A percentile compares a stretch with the other conserved stretches of the same genome.
Conservation (phyloP, 1,140 invertebrate species). For the Asobara japonica region DNA sequence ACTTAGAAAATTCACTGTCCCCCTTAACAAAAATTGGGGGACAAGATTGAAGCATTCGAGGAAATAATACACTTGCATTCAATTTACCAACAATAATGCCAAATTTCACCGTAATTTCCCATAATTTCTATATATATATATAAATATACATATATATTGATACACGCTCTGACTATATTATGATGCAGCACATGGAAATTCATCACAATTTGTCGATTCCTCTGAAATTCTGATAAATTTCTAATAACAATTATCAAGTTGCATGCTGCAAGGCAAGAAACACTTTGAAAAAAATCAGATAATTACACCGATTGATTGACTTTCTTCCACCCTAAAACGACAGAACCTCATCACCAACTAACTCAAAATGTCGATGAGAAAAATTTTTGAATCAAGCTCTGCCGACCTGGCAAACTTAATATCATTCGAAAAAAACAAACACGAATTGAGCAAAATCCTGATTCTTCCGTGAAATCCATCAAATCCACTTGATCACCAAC, state of each 20-base stretch:
- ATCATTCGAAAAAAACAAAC: neutral
- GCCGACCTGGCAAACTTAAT: no score
- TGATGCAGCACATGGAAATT: neutral
- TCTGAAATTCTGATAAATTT: neutral
- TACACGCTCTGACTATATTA: neutral
- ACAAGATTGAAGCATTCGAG: no score
- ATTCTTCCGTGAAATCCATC: conserved; percentile 10
- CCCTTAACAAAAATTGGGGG: no score
- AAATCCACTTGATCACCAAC: neutral
- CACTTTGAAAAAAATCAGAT: neutral
- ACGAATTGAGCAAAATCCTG: conserved; percentile 37
- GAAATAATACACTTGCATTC: no score
- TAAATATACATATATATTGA: neutral
- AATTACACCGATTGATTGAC: neutral
- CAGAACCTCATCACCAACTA: no score
- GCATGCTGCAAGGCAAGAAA: neutral
- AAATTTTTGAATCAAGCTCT: no score
- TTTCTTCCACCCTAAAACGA: no score
- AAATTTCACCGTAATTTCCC: neutral
- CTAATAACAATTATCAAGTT: neutral
- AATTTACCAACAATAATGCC: neutral
- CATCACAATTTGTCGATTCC: neutral
- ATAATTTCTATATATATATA: neutral
- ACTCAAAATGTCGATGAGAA: no score
- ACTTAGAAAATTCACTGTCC: no score